Evolutionary conservation across 2,888 invertebrate genomes (phyloP).

Genomic region (Cephus rjabovi): DNA sequence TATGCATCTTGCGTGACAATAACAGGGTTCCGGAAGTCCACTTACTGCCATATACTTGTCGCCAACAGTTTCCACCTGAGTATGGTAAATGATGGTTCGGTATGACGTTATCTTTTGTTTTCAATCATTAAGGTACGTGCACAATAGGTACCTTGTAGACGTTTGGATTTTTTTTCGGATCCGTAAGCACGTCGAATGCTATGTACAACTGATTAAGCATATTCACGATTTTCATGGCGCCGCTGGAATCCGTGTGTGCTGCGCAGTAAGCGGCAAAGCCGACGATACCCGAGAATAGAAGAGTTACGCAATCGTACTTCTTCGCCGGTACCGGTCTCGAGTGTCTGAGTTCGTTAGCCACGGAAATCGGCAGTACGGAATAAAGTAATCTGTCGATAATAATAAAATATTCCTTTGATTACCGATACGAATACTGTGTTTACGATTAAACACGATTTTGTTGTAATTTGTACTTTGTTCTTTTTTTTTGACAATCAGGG

Average conservation of each 20-base stretch:
- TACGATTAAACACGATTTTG: not conserved
- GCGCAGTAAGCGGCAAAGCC: conserved; percentile 94
- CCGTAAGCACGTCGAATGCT: conserved; percentile 92
- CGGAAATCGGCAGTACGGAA: conserved; percentile 93
- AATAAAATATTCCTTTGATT: not conserved
- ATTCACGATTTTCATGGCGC: conserved; percentile 96
- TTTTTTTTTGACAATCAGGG: not conserved
- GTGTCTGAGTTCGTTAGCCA: conserved; percentile 94
- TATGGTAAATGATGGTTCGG: not conserved
- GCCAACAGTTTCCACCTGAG: conserved; percentile 95
- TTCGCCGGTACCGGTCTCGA: conserved; percentile 90
- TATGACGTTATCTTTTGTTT: not conserved
- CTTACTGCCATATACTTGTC: conserved; percentile 99
- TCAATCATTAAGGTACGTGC: not conserved
- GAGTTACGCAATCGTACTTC: conserved; percentile 90
- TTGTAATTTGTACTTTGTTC: not conserved
- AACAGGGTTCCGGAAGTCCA: conserved; percentile 91
- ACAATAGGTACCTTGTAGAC: conserved; percentile 84
- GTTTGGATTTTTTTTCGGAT: conserved; percentile 91
- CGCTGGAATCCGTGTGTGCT: conserved; percentile 88
- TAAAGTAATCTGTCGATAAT: conserved; percentile 80
- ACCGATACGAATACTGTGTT: not conserved
- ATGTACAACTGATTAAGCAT: conserved; percentile 95
- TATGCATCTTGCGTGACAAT: conserved; percentile 91
- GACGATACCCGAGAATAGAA: conserved; percentile 94